Base-by-base conservation (phyloP, 2,888 invertebrate species). In the Papilio demoleus region DNA sequence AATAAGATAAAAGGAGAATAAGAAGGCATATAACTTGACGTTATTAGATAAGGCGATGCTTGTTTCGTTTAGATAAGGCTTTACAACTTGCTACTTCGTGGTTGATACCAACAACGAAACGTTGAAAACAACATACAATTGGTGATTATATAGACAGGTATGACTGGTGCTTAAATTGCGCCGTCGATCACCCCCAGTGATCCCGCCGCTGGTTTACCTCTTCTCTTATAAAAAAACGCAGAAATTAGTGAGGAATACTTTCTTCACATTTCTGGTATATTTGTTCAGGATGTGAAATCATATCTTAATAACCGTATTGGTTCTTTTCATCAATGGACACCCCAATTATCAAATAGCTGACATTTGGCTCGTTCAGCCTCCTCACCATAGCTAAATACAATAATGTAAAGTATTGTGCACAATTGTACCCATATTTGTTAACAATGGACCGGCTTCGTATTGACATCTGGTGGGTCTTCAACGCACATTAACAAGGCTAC, bases 361-460 rank as follows among this genome's bases (percentile, higher is more conserved):
- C 91, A 91, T 90, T 91, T 90, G 92, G 88, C 83, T 77, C 78
- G 71, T 77, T 81, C 79, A 76, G 77, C 74, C 79, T 78, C 84
- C 83, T 85, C 80, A 86, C 85, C 83, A 83, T 73, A 77, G 74
- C 81, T 81, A 85, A 90, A 90, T 87, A 85, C 86, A 87, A 88
- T 89, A 86, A 87, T 86, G 85, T 84, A 79, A 77, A 78, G 79
- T 83, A 85, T 90, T 91, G 88, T 90, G 83, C 82, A 76, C 87
- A 84, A 88, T 91, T 90, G 90, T 89, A 85, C 85, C 84, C 86
- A 82, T 88, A 88, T 89, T 90, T 88, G 88, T 87, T 88, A 87
- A 92, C 92, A 92, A 92, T 88, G 75, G 87, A 74, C 81, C 82
- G 76, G 79, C 81, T 81, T 79, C 78, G 80, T 80, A 80, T 82